phyloP scores from a whole-genome alignment of 2,113 vertebrate genomes.

The Nothobranchius furzeri region DNA sequence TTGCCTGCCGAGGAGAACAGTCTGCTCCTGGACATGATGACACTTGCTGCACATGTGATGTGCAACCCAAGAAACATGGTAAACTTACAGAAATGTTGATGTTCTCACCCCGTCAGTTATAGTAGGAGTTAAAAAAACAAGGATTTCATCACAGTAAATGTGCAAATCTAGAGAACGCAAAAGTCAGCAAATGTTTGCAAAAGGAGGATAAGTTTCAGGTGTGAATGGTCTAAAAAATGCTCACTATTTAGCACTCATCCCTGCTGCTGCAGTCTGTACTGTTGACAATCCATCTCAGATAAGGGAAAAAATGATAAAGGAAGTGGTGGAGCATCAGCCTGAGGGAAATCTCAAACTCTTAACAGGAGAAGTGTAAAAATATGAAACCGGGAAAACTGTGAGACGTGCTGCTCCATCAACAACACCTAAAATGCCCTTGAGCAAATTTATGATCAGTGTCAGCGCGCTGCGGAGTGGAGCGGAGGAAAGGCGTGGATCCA shows the following conservation, averaged over 20 bases:
- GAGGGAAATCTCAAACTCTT: constrained; percentile 20
- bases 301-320: background rate
- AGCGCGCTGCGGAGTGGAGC: too few relatives aligned
- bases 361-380: constrained; percentile 25
- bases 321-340: constrained; percentile 18
- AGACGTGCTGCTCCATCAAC: constrained; percentile 27
- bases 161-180: too few relatives aligned
- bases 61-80: background rate
- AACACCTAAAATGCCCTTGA: constrained; percentile 40
- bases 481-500: too few relatives aligned
- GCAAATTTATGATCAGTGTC: constrained; percentile 42
- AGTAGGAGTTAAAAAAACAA: too few relatives aligned
- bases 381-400: constrained; percentile 24
- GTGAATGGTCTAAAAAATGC: too few relatives aligned
- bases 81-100: too few relatives aligned
- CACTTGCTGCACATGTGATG: constrained; percentile 21
- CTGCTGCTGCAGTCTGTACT: background rate
- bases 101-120: too few relatives aligned
- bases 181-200: too few relatives aligned
- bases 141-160: too few relatives aligned
- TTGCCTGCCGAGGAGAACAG: constrained; percentile 48
- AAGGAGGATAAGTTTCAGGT: too few relatives aligned
- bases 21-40: constrained; percentile 49
- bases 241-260: too few relatives aligned
- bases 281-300: background rate